Evolutionary conservation across 2,888 invertebrate species (phyloP).

Genomic region (Ecliptopera silaceata): DNA sequence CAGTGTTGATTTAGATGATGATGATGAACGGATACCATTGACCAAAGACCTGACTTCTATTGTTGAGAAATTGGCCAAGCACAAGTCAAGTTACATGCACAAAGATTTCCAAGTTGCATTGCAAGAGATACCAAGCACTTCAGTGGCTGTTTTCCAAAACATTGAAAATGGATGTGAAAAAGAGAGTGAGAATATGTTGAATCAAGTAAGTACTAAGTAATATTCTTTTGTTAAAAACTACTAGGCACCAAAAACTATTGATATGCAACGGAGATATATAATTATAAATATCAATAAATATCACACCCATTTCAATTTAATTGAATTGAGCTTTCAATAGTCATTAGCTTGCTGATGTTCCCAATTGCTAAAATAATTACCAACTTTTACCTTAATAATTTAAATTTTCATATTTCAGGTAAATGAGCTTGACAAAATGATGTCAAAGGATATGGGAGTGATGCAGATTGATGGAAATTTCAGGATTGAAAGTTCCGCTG

Average conservation of each 20-base stretch:
- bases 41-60: slow-evolving; percentile 82
- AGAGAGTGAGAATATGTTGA: slow-evolving; percentile 78
- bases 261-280: no score
- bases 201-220: slow-evolving; percentile 73
- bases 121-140: slow-evolving; percentile 83
- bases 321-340: background rate
- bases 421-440: slow-evolving; percentile 82
- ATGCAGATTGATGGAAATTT: slow-evolving; percentile 88
- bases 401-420: slow-evolving; percentile 64
- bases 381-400: background rate
- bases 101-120: slow-evolving; percentile 55
- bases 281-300: no score
- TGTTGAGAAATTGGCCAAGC: slow-evolving; percentile 76
- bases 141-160: slow-evolving; percentile 86
- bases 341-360: background rate
- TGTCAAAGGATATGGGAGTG: slow-evolving; percentile 82
- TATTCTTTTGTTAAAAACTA: background rate
- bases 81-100: slow-evolving; percentile 33
- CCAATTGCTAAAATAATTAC: background rate
- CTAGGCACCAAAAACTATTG: no score
- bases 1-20: slow-evolving; percentile 46
- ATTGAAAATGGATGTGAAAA: slow-evolving; percentile 56
- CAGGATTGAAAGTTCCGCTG: slow-evolving; percentile 55
- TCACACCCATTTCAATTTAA: background rate
- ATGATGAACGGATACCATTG: slow-evolving; percentile 67